Evolutionary conservation across 1,140 invertebrate genomes (phyloP).

Genomic region (Thalassaphorura encarpata): DNA sequence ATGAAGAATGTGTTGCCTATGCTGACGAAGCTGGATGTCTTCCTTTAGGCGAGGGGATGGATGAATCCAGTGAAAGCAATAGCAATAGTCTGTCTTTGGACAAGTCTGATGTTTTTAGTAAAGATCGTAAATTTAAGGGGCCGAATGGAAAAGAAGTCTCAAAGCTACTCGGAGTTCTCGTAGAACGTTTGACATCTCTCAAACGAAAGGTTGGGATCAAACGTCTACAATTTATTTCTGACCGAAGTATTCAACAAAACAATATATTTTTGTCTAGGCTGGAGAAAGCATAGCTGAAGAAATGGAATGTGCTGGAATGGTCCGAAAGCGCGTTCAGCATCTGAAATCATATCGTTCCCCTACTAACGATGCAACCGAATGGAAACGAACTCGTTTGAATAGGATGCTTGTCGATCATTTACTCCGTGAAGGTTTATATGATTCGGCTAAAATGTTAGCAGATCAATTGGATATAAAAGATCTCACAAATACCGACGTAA

Average conservation of each 20-base stretch:
- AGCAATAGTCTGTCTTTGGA: constrained; percentile 11
- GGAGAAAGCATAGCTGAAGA: constrained; percentile 88
- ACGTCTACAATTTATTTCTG: neutral
- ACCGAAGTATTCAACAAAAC: too few relatives aligned
- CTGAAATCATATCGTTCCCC: constrained; percentile 49
- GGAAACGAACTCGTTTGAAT: constrained; percentile 79
- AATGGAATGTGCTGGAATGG: constrained; percentile 69
- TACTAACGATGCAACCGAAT: constrained; percentile 12
- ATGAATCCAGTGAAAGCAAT: constrained; percentile 16
- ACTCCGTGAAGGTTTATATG: constrained; percentile 89
- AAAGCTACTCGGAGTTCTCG: constrained; percentile 69
- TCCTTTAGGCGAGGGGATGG: neutral
- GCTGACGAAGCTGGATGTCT: neutral
- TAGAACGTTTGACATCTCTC: constrained; percentile 77
- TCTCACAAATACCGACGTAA: constrained; percentile 75
- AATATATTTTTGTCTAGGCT: constrained; percentile 45
- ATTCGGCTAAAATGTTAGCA: constrained; percentile 75
- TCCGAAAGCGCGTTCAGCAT: constrained; percentile 84
- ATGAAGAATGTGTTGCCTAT: neutral
- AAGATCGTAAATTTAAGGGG: too few relatives aligned
- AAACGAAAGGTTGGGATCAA: constrained; percentile 66
- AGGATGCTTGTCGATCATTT: constrained; percentile 95
- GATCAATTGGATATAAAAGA: constrained; percentile 71
- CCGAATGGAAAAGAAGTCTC: constrained; percentile 55
- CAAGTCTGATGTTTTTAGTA: too few relatives aligned